phyloP scores from a whole-genome alignment of 2,113 vertebrate genomes.

The Candoia aspera region DNA sequence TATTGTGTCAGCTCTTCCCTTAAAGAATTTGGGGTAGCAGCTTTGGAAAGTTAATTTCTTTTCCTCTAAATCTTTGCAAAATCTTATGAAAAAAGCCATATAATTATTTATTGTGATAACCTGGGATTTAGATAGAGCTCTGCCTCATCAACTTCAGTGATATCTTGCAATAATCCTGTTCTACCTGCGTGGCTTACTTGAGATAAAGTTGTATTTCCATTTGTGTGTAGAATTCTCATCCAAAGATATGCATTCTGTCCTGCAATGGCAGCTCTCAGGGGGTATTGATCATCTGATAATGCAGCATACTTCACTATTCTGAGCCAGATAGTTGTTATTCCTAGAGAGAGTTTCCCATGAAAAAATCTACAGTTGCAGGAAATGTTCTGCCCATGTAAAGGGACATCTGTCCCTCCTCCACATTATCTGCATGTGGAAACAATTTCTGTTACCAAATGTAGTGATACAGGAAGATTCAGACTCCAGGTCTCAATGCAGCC shows the following conservation, averaged over 20 bases:
- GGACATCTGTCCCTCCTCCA: not conserved
- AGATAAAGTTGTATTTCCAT: not conserved
- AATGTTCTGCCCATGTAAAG: not conserved
- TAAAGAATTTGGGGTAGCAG: not conserved
- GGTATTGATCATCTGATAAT: not conserved
- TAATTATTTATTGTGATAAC: not conserved
- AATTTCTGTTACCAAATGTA: not conserved
- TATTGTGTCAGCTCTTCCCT: not conserved
- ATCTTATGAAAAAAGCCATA: not conserved
- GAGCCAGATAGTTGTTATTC: not conserved
- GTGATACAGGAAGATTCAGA: not conserved
- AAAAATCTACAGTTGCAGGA: not conserved
- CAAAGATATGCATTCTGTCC: not conserved
- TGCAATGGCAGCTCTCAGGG: not conserved
- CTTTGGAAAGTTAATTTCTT: not conserved
- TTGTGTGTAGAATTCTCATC: not conserved
- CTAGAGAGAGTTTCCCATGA: not conserved
- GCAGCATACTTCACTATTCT: not conserved
- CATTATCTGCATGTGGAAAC: not conserved
- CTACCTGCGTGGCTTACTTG: not conserved
- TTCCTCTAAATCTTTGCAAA: not conserved
- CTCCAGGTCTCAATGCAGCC: not conserved
- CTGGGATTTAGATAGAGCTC: not conserved
- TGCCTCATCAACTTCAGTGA: not conserved
- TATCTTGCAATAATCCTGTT: not conserved